Percentiles rank a stretch among this genome's conserved stretches.
Conservation (phyloP, 2,888 invertebrate genomes). For the Sceliomorpha sp. region DNA sequence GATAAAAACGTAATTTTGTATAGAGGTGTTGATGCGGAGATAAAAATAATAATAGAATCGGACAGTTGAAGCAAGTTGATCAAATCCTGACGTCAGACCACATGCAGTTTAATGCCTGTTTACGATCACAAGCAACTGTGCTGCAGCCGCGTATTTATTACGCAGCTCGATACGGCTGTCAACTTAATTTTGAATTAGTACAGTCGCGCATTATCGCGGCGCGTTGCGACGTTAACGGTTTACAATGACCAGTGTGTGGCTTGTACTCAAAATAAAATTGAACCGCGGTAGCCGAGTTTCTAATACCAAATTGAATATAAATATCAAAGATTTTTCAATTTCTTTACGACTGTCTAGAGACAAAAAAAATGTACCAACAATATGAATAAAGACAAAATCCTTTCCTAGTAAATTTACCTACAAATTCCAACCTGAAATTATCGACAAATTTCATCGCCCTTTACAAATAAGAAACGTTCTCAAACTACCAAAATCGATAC, state of each 20-base stretch:
- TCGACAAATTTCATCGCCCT: no score
- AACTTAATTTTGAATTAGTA: slow-evolving; percentile 43
- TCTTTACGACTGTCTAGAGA: neutral
- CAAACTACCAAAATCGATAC: no score
- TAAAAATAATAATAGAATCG: slow-evolving; percentile 30
- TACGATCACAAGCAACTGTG: slow-evolving; percentile 35
- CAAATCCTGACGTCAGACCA: slow-evolving; percentile 34
- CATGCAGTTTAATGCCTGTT: slow-evolving; percentile 39
- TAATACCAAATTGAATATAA: neutral
- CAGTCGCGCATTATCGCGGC: slow-evolving; percentile 20
- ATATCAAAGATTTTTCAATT: slow-evolving; percentile 3
- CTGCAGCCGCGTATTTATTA: slow-evolving; percentile 29
- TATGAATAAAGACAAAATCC: no score
- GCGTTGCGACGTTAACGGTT: slow-evolving; percentile 17
- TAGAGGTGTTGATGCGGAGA: slow-evolving; percentile 31
- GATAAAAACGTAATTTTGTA: slow-evolving; percentile 4
- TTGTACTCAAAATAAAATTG: neutral
- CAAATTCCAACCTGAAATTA: no score
- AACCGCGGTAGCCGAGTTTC: neutral
- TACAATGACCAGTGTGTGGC: slow-evolving; percentile 14
- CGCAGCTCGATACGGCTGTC: slow-evolving; percentile 36
- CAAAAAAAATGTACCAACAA: no score
- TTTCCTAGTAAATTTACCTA: no score
- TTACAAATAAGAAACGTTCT: no score
- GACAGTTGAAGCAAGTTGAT: slow-evolving; percentile 41